Evolutionary conservation across 2,888 invertebrate genomes (phyloP).

Genomic region (Crioceris asparagi): DNA sequence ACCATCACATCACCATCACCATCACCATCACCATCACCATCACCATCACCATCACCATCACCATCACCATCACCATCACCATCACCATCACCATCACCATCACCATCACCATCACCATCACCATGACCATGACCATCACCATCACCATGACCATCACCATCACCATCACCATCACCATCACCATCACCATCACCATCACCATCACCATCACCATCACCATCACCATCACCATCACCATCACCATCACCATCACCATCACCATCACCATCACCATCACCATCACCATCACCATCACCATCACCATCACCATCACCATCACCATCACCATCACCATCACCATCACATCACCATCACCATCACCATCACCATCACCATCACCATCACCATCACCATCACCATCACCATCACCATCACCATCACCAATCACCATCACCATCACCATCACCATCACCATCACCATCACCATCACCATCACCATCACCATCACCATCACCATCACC

Average conservation of each 20-base stretch:
- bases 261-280: constrained; percentile 2
- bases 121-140: constrained; percentile 1
- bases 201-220: constrained; percentile 2
- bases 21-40: constrained; percentile 2
- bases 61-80: background rate
- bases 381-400: constrained; percentile 1
- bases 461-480: constrained; percentile 2
- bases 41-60: constrained; percentile 1
- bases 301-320: constrained; percentile 1
- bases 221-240: constrained; percentile 2
- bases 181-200: constrained; percentile 1
- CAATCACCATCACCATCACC: constrained; percentile 1
- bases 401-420: too few species aligned
- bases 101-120: constrained; percentile 1
- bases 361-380: constrained; percentile 1
- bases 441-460: constrained; percentile 1
- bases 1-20: too few species aligned
- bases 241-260: constrained; percentile 1
- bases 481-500: constrained; percentile 1
- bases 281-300: constrained; percentile 1
- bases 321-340: too few species aligned
- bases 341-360: constrained; percentile 1
- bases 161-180: constrained; percentile 1
- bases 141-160: constrained; percentile 1
- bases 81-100: constrained; percentile 1